Evolutionary conservation across 2,113 vertebrate species (phyloP).

Genomic region (Petromus typicus): DNA sequence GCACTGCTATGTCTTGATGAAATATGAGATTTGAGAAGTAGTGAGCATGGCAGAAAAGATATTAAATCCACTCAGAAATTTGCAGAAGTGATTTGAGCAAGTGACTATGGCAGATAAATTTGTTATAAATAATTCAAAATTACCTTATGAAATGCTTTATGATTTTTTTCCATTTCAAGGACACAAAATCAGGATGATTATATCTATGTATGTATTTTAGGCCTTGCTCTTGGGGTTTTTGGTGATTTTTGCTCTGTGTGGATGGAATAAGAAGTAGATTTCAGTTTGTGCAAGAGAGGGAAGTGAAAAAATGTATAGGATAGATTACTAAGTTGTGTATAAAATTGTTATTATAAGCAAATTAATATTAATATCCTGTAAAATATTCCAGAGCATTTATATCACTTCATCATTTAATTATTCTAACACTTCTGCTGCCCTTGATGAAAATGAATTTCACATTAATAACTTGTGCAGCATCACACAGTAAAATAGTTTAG

Average conservation of each 20-base stretch:
- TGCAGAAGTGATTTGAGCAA: neutral
- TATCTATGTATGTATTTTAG: no score
- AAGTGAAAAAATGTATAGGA: neutral
- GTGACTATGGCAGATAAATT: neutral
- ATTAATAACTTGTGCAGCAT: neutral
- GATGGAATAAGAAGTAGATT: neutral
- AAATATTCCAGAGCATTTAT: neutral
- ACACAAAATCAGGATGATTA: neutral
- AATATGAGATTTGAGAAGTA: neutral
- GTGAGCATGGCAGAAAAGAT: neutral
- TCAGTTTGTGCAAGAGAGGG: neutral
- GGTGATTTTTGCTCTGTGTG: neutral
- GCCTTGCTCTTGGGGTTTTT: neutral
- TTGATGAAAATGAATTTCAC: neutral
- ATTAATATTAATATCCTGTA: neutral
- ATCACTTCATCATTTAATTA: neutral
- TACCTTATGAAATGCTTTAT: neutral
- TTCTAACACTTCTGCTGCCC: neutral
- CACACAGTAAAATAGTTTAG: neutral
- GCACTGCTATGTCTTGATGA: neutral
- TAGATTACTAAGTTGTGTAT: neutral
- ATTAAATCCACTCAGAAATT: neutral
- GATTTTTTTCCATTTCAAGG: neutral
- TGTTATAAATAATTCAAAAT: slow-evolving; percentile 44
- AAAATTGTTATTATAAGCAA: neutral